phyloP scores from a whole-genome alignment of 2,113 vertebrate genomes.

The Erpornis zantholeuca region DNA sequence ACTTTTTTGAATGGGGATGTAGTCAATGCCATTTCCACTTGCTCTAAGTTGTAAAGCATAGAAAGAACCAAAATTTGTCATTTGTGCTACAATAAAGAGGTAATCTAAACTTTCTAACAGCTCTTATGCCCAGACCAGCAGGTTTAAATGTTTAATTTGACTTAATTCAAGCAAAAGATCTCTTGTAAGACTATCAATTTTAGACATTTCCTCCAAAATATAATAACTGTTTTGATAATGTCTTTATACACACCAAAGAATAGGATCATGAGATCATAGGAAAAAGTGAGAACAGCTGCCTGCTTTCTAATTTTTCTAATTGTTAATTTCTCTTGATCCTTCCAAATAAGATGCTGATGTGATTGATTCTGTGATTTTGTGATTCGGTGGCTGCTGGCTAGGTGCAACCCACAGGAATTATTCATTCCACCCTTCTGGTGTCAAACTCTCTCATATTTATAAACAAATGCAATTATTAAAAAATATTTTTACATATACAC shows the following conservation, averaged over 20 bases:
- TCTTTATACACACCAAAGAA: background rate
- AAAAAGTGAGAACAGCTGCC: background rate
- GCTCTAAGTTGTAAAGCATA: background rate
- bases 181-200: background rate
- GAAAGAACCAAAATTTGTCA: background rate
- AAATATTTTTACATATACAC: background rate
- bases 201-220: background rate
- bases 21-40: background rate
- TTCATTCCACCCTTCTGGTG: background rate
- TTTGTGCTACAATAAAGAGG: background rate
- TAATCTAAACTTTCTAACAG: background rate
- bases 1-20: background rate
- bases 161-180: background rate
- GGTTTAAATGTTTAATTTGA: background rate
- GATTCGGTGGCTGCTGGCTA: background rate
- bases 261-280: background rate
- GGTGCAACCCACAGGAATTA: background rate
- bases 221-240: background rate
- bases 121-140: background rate
- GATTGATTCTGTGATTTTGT: background rate
- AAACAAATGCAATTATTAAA: background rate
- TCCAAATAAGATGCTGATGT: background rate
- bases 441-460: background rate
- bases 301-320: background rate
- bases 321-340: background rate